Conservation (phyloP, 92 coral and sea anemone genomes). For the Metridium senile region DNA sequence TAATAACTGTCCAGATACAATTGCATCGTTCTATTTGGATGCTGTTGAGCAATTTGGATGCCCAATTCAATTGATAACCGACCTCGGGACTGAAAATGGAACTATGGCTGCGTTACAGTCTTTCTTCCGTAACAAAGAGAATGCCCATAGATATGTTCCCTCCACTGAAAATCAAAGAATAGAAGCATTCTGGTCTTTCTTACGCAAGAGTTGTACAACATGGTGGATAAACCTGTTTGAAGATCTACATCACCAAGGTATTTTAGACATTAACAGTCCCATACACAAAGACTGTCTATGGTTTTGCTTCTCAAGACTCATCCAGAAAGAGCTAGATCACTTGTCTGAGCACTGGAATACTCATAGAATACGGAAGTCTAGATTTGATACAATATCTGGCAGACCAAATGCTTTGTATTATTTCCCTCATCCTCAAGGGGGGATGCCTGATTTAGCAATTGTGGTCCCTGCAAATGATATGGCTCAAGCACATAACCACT, state of each 20-base stretch:
- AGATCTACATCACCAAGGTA: neutral
- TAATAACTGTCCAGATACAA: constrained; percentile 52
- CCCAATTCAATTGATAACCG: constrained; percentile 43
- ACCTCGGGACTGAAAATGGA: constrained; percentile 49
- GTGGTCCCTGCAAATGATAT: neutral
- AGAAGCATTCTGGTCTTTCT: constrained; percentile 49
- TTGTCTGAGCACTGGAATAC: neutral
- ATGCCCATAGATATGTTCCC: constrained; percentile 29
- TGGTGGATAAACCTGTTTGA: constrained; percentile 34
- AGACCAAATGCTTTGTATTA: neutral
- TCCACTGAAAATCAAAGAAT: constrained; percentile 43
- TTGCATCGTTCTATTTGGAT: constrained; percentile 43
- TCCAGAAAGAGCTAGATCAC: neutral
- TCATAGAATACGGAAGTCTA: neutral
- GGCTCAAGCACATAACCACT: neutral
- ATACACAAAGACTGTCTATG: neutral
- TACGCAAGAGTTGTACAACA: constrained; percentile 39
- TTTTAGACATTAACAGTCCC: too few relatives aligned
- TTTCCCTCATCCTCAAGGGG: neutral
- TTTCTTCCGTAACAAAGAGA: constrained; percentile 18
- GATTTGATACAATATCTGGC: neutral
- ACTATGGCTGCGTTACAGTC: constrained; percentile 46
- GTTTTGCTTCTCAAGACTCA: neutral
- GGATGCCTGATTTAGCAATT: neutral
- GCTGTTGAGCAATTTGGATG: constrained; percentile 43